Percentiles rank a stretch among this genome's conserved stretches.
phyloP scores from a whole-genome alignment of 2,797 vertebrate species.

The Chelidonichthys spinosus region DNA sequence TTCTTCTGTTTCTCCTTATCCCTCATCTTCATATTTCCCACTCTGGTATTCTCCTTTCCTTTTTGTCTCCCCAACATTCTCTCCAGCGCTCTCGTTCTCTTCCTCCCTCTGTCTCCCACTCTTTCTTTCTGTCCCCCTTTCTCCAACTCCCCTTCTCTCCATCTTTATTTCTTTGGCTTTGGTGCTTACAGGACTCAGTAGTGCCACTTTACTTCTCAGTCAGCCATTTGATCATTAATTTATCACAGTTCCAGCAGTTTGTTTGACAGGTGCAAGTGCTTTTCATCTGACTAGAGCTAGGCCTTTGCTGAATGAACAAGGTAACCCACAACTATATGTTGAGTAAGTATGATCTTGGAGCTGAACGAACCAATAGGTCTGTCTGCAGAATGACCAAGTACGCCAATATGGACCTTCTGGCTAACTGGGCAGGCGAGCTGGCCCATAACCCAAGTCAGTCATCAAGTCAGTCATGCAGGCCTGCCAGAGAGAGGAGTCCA shows the following conservation, averaged over 20 bases:
- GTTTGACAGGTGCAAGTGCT: slow-evolving; percentile 95
- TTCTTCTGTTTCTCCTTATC: slow-evolving; percentile 23
- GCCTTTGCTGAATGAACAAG: slow-evolving; percentile 78
- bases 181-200: slow-evolving; percentile 87
- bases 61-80: slow-evolving; percentile 6
- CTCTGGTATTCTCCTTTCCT: slow-evolving; percentile 68
- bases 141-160: neutral
- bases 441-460: neutral
- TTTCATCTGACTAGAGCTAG: slow-evolving; percentile 90
- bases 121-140: neutral
- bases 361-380: slow-evolving; percentile 37
- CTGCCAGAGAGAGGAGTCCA: neutral
- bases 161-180: slow-evolving; percentile 76
- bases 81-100: neutral
- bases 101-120: neutral
- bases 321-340: slow-evolving; percentile 26
- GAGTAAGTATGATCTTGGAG: slow-evolving; percentile 43
- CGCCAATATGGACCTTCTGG: neutral
- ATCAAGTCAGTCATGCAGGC: neutral
- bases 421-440: neutral
- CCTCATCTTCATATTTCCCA: slow-evolving; percentile 83
- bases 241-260: slow-evolving; percentile 97
- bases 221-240: slow-evolving; percentile 97
- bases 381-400: slow-evolving; percentile 1
- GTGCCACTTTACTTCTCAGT: slow-evolving; percentile 88